Conservation (phyloP, 2,888 invertebrate genomes). For the Drosophila anomelani region DNA sequence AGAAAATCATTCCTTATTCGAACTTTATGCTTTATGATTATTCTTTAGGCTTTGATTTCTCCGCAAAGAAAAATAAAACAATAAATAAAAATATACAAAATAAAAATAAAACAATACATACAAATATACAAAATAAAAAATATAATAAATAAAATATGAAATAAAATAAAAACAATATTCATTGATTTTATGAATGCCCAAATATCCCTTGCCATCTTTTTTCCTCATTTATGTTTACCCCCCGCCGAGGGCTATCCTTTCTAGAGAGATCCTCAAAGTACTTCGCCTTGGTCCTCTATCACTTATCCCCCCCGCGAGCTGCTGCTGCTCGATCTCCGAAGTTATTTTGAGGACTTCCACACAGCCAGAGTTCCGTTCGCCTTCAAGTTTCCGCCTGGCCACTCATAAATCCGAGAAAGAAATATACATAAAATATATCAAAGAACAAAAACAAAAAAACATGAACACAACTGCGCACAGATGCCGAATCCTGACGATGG, state of each 20-base stretch:
- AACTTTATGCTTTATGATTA: too few species aligned
- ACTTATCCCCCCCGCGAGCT: not conserved
- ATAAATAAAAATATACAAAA: too few species aligned
- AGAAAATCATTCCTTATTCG: too few species aligned
- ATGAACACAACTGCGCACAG: slow-evolving; percentile 69
- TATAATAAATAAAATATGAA: too few species aligned
- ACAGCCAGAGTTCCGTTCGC: slow-evolving; percentile 53
- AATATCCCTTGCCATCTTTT: not conserved
- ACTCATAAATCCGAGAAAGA: slow-evolving; percentile 57
- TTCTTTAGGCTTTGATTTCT: too few species aligned
- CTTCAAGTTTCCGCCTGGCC: slow-evolving; percentile 49
- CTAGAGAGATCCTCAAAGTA: slow-evolving; percentile 9
- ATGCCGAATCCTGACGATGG: slow-evolving; percentile 48
- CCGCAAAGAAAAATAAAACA: too few species aligned
- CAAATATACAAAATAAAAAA: too few species aligned
- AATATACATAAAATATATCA: slow-evolving; percentile 7
- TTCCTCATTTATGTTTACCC: too few species aligned
- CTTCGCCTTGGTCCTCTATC: slow-evolving; percentile 7
- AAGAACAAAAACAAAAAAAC: slow-evolving; percentile 2
- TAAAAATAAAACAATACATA: too few species aligned
- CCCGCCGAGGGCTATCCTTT: not conserved
- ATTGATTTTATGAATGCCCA: too few species aligned
- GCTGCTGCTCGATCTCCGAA: slow-evolving; percentile 14
- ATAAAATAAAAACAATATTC: too few species aligned
- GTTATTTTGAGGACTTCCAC: slow-evolving; percentile 37